Evolutionary conservation across 2,888 invertebrate species (phyloP).

Genomic region (Acheta domesticus): DNA sequence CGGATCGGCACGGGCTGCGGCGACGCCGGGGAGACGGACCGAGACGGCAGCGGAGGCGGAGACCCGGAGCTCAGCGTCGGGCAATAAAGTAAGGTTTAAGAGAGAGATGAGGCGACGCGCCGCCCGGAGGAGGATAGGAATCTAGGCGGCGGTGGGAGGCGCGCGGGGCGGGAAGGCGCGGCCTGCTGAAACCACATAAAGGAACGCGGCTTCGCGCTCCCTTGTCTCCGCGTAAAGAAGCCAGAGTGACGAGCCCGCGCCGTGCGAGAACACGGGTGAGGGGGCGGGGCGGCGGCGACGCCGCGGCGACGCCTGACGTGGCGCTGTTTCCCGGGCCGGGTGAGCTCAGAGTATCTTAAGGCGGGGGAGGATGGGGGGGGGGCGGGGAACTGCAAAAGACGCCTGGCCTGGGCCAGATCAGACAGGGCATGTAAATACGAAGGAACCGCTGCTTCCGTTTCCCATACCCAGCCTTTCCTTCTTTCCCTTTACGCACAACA

Average conservation of each 20-base stretch:
- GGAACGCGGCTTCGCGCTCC: not conserved
- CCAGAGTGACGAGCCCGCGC: not conserved
- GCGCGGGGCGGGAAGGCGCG: not conserved
- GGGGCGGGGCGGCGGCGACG: not conserved
- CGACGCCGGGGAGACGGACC: not conserved
- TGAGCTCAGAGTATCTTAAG: not conserved
- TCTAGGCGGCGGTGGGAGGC: not conserved
- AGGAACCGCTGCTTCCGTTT: no score
- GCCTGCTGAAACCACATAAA: constrained; percentile 9
- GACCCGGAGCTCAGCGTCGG: not conserved
- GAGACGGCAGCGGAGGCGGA: not conserved
- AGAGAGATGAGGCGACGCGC: not conserved
- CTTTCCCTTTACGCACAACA: no score
- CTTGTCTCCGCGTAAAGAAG: not conserved
- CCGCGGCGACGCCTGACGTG: not conserved
- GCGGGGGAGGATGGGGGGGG: no score
- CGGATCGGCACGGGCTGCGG: not conserved
- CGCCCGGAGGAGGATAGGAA: not conserved
- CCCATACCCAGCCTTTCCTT: no score
- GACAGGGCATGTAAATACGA: no score
- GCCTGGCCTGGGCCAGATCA: no score
- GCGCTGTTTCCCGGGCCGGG: not conserved
- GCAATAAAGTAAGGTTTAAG: constrained; percentile 9
- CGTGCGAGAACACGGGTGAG: not conserved
- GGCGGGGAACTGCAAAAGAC: no score